phyloP scores from a whole-genome alignment of 2,113 vertebrate species.

The Anthoscopus minutus region DNA sequence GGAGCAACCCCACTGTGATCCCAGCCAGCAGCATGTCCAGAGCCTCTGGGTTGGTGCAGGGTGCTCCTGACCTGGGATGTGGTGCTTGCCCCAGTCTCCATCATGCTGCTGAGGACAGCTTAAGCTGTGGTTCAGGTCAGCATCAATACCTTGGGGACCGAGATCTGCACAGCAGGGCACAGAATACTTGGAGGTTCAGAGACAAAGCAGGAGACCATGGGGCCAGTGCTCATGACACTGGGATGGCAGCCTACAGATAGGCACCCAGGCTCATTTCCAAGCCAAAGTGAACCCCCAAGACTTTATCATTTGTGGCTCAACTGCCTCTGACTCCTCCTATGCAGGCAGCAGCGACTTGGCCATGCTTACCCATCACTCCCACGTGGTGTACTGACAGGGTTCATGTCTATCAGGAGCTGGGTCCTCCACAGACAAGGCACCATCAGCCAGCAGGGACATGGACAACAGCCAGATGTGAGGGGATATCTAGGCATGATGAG shows the following conservation, averaged over 20 bases:
- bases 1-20: background rate
- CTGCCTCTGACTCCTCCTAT: background rate
- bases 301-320: background rate
- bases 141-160: background rate
- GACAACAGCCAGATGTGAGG: background rate
- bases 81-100: rapidly evolving
- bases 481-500: background rate
- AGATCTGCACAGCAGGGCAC: background rate
- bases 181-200: background rate
- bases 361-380: background rate
- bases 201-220: background rate
- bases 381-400: rapidly evolving
- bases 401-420: background rate
- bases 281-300: background rate
- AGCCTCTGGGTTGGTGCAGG: background rate
- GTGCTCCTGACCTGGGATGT: rapidly evolving
- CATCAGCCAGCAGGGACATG: background rate
- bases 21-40: background rate
- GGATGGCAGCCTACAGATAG: background rate
- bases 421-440: background rate
- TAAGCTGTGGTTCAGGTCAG: background rate
- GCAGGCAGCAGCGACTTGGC: background rate
- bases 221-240: background rate
- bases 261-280: background rate
- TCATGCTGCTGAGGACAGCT: background rate